Percentiles rank a stretch among this genome's conserved stretches.
phyloP scores from a whole-genome alignment of 2,797 vertebrate species.

The Argentina silus region DNA sequence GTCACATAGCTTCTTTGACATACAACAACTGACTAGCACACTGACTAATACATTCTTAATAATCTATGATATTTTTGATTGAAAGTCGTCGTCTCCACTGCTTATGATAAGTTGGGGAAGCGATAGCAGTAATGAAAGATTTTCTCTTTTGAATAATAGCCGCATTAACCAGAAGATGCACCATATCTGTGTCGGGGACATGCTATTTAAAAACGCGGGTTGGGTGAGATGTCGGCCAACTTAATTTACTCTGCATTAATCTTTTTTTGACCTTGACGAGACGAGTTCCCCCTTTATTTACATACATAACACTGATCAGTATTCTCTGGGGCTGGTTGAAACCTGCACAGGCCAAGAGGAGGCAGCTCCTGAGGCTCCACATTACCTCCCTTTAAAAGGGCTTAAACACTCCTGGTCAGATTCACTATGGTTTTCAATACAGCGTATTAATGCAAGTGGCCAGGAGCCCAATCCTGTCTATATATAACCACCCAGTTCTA shows the following conservation, averaged over 20 bases:
- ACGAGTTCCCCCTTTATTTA: conserved; percentile 57
- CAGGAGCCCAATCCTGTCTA: conserved; percentile 49
- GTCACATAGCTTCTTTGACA: neutral
- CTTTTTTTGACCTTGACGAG: conserved; percentile 66
- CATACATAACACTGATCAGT: conserved; percentile 61
- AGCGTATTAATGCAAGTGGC: conserved; percentile 33
- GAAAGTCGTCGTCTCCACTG: too few species aligned
- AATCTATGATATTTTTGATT: too few species aligned
- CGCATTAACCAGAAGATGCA: conserved; percentile 49
- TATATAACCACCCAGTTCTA: conserved; percentile 55
- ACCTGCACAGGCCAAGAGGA: conserved; percentile 44
- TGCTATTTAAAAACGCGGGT: conserved; percentile 48
- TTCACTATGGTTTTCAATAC: conserved; percentile 50
- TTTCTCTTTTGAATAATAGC: conserved; percentile 37
- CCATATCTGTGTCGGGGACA: conserved; percentile 39
- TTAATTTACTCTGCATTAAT: conserved; percentile 61
- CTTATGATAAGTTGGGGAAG: conserved; percentile 25
- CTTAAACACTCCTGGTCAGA: conserved; percentile 57
- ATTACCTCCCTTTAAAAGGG: conserved; percentile 54
- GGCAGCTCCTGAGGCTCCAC: conserved; percentile 53
- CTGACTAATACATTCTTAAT: too few species aligned
- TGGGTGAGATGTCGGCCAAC: conserved; percentile 45
- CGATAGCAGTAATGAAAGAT: conserved; percentile 47
- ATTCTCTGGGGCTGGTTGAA: conserved; percentile 48
- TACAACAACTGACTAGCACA: neutral